phyloP scores from a whole-genome alignment of 2,797 vertebrate genomes.

The Helicolenus hilgendorfi region DNA sequence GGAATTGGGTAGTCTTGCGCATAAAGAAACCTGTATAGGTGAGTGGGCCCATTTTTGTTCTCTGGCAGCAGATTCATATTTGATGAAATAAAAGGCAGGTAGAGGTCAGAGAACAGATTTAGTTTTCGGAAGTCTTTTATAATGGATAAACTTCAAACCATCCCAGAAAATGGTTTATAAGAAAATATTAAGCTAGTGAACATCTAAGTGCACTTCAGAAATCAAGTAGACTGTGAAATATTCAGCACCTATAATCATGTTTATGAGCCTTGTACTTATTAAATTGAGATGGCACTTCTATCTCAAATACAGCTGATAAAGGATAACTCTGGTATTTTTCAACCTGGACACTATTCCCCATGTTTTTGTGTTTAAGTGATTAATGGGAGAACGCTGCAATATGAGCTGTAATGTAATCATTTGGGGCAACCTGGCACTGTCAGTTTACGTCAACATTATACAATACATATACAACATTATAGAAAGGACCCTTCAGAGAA shows the following conservation, averaged over 20 bases:
- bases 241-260: conserved; percentile 20
- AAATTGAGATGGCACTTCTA: conserved; percentile 15
- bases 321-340: too few relatives aligned
- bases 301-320: conserved; percentile 20
- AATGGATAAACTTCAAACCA: conserved; percentile 58
- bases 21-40: conserved; percentile 35
- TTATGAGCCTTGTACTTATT: conserved; percentile 11
- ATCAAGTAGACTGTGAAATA: conserved; percentile 51
- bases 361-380: too few relatives aligned
- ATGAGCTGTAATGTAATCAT: too few relatives aligned
- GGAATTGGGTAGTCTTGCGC: background rate
- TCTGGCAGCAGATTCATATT: conserved; percentile 68
- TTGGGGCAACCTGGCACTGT: too few relatives aligned
- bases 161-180: conserved; percentile 42
- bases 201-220: conserved; percentile 43
- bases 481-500: too few relatives aligned
- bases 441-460: too few relatives aligned
- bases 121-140: conserved; percentile 61
- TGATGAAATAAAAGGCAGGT: conserved; percentile 68
- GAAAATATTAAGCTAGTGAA: conserved; percentile 52
- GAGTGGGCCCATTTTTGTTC: conserved; percentile 55
- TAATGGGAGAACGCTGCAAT: too few relatives aligned
- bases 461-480: too few relatives aligned
- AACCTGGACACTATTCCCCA: too few relatives aligned
- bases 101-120: conserved; percentile 51